Base-by-base conservation (phyloP, 2,113 vertebrate genomes). In the Isurus oxyrinchus region DNA sequence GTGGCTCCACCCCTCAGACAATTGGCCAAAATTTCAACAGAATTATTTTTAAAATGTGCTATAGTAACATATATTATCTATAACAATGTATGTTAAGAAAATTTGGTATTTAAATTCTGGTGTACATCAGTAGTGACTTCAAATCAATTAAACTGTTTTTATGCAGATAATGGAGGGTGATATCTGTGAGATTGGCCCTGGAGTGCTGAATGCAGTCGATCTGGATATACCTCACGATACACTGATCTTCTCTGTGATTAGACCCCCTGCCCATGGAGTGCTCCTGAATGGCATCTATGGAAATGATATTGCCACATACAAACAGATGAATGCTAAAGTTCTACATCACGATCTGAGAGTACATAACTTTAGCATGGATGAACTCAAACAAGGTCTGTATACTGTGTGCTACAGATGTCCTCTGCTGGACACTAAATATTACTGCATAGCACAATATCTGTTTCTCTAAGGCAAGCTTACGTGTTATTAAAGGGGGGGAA, bases 341-440 rank as follows among this genome's bases (percentile, higher is more conserved):
- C 97, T 97, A 61, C 44, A 63, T 25, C 97, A 96, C 69, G 97
- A 96, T 79, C 96, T 96, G 8, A 63, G 90, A 0, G 31, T 97
- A 96, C 96, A 96, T 59, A 59, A 97, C 86, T 98, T 98, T 98
- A 98, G 97, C 91, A 84, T 96, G 40, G 95, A 97, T 96, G 97
- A 98, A 96, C 97, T 98, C 23, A 66, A 61, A 5, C 97, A 93
- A 97, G 97, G 97, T 98, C 96, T 95, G 96, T 86, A 44, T 97
- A 97, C 66, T 67, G 97, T 97, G 97, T 97, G 97, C 81, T 55
- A 96, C 97, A 97, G 97, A 97, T 97, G 98, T 97, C 98, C 98
- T 97, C 98, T 98, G 97, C 97, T 98, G 98, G 98, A 97, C 96
- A 86, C 69, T 93, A 84, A 96, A 40, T 96, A 96, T 97, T 97